These are phyloP conservation scores for Dolichallabes microphthalmus DNA, from an alignment of 2,113 vertebrate genomes.

Conservation along the genomic window DNA sequence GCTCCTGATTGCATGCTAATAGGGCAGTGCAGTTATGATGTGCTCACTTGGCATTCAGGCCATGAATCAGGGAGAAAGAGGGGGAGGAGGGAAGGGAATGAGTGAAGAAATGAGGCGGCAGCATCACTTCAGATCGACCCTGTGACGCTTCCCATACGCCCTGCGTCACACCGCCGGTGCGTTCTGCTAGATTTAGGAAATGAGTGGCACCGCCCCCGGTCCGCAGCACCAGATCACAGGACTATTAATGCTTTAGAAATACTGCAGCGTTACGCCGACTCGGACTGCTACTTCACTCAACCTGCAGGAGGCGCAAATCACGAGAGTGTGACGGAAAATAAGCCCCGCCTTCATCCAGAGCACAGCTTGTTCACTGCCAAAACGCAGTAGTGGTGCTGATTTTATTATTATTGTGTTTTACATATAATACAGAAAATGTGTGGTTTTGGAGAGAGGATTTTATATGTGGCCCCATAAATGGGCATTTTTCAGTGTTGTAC, in stretches of 20 bases:
- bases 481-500: too few species aligned
- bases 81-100: not conserved
- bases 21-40: not conserved
- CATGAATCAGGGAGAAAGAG: not conserved
- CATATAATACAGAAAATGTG: too few species aligned
- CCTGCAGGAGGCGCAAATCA: not conserved
- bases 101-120: slow-evolving; percentile 57
- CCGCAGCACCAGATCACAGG: not conserved
- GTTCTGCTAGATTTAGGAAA: slow-evolving; percentile 66
- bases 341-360: not conserved
- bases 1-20: slow-evolving; percentile 14
- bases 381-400: too few species aligned
- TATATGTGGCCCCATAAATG: too few species aligned
- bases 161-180: slow-evolving; percentile 59
- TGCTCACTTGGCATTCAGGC: not conserved
- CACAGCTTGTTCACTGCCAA: not conserved
- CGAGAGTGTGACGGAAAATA: not conserved
- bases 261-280: not conserved
- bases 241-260: not conserved
- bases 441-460: too few species aligned
- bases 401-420: too few species aligned
- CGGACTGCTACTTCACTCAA: not conserved
- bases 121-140: slow-evolving; percentile 39
- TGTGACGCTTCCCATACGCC: slow-evolving; percentile 50
- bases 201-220: slow-evolving; percentile 43